These are phyloP conservation scores for Xerus inauris DNA, from an alignment of 2,113 vertebrate genomes.

Conservation along the genomic window DNA sequence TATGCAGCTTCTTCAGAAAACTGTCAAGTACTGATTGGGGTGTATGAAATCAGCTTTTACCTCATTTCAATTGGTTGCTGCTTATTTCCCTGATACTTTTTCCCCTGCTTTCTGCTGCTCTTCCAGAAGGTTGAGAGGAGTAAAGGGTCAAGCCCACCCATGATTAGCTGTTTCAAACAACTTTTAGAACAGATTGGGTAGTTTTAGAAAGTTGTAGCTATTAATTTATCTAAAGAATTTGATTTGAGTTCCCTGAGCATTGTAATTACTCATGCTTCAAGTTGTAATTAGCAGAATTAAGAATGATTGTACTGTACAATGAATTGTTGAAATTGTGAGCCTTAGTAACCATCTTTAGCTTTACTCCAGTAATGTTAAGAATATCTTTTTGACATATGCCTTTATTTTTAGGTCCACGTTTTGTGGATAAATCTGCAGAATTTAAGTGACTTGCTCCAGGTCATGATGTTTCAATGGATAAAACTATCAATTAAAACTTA, in stretches of 20 bases:
- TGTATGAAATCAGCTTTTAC: conserved; percentile 22
- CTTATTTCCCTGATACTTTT: not conserved
- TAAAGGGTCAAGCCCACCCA: not conserved
- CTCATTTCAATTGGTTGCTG: conserved; percentile 58
- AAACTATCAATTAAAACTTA: not conserved
- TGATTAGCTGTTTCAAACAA: not conserved
- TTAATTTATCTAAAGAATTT: conserved; percentile 16
- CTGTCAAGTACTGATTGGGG: conserved; percentile 18
- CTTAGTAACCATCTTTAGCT: conserved; percentile 61
- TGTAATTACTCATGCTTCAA: not conserved
- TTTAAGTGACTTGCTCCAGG: conserved; percentile 38
- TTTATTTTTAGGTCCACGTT: conserved; percentile 47
- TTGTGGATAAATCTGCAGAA: not conserved
- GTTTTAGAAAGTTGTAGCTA: not conserved
- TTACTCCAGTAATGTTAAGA: conserved; percentile 22
- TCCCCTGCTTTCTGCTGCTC: not conserved
- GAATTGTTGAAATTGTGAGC: conserved; percentile 56
- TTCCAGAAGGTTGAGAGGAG: not conserved
- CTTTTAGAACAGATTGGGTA: not conserved
- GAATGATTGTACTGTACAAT: conserved; percentile 49
- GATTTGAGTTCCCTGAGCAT: conserved; percentile 22
- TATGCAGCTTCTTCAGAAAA: conserved; percentile 61
- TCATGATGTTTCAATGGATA: not conserved
- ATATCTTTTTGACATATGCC: not conserved
- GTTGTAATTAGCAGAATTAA: conserved; percentile 46